Base-by-base conservation (phyloP, 2,888 invertebrate genomes). In the Anodontia alba region DNA sequence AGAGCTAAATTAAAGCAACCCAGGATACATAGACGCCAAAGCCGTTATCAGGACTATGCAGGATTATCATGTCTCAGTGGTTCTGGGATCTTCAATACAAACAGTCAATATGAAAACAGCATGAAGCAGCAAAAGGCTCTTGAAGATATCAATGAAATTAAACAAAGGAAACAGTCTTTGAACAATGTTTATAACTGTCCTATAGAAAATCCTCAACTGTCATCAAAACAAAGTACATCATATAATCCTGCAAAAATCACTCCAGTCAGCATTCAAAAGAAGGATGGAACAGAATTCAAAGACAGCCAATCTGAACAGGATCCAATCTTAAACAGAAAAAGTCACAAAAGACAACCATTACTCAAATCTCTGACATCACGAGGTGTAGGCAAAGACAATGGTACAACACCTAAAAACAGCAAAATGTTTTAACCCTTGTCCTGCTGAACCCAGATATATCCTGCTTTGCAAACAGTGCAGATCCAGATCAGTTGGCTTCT, bases 91-190 rank as follows among this genome's bases (percentile, higher is more conserved):
- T 8, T 17, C 12, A 62, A 33, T 33, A 33, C 33, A 33, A 33
- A 31, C 20, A 62, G 1, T 12, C 12, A 17, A 15, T 33, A 3
- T 20, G 29, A 62, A 5, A 33, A 62, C 1, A 8, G 1, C 7
- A 62, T 3, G 20, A 31, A 31, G 1, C 10, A 33, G 17, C 7
- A 33, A 33, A 33, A 62, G 33, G 33, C 20, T 62, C 17, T n/a
- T 33, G 62, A 62, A 31, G 33, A 62, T 33, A 62, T 62, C 1
- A 33, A 31, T 20, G 62, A 62, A 62, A 62, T 62, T 20, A 33
- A 62, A 33, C 62, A 62, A 33, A 62, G 31, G 62, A 62, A 62
- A 62, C 62, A 10, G 17, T 62, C 62, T 20, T 23, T 62, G 17
- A 26, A 62, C 8, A 62, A 62, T 33, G 12, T 12, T 5, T 1